Base-by-base conservation (phyloP, 2,113 vertebrate species). In the Petrocephalus zakoni region DNA sequence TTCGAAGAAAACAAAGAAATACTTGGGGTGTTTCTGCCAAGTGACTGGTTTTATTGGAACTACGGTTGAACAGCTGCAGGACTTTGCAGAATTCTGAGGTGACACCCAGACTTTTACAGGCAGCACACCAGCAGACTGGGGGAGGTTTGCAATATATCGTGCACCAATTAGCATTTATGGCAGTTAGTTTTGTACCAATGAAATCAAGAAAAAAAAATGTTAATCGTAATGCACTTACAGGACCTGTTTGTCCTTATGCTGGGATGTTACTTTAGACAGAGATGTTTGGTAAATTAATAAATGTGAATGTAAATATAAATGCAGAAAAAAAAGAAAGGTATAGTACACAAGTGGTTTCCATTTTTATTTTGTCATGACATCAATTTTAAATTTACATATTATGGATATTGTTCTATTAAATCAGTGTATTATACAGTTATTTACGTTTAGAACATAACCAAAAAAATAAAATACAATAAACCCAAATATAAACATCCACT, bases 331-430 rank as follows among this genome's bases (percentile, higher is more conserved):
- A 6, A 49, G 21, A 83, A 22, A 75, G 19, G 21, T 49, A 96
- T 97, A 97, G 96, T 97, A 97, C 97, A 97, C 96, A 97, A 96
- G 94, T 95, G 93, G 96, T 95, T 94, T 97, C 94, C 94, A 95
- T 95, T 92, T 98, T 98, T 97, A 97, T 98, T 98, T 98, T 95
- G 96, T 96, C 96, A 96, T 96, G 96, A 98, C 97, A 97, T 95
- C 93, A 93, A 97, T 96, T 97, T 97, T 94, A 96, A 97, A 99
- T 98, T 95, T 99, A 99, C 98, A 99, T 96, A 96, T 96, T 96
- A 97, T 96, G 95, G 96, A 96, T 97, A 97, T 96, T 95, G 81
- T 94, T 94, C 92, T 95, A 96, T 95, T 95, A 96, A 93, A 94
- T 97, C 96, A 96, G 95, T 78, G 96, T 96, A 98, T 97, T 96